Percentiles rank a stretch among this genome's conserved stretches.
These are phyloP conservation scores for Axinella damicornis DNA, from an alignment of 37 sponge, comb jelly and placozoan genomes.

Conservation along the genomic window DNA sequence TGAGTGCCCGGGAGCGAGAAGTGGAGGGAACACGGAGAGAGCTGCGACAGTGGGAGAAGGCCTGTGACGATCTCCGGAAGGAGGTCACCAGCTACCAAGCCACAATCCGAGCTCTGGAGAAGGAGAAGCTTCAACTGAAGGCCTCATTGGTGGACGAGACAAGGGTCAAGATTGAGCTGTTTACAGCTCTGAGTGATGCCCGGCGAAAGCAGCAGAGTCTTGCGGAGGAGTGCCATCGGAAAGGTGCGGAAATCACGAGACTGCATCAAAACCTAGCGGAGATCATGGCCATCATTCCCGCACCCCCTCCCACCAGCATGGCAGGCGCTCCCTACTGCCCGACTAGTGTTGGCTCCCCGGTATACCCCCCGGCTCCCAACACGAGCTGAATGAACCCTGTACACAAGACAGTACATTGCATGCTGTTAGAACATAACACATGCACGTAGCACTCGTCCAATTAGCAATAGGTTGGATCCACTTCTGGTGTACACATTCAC, in stretches of 20 bases:
- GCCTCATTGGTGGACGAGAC: conserved; percentile 53
- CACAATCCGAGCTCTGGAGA: neutral
- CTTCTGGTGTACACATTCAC: too few species aligned
- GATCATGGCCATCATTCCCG: conserved; percentile 58
- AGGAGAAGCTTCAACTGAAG: conserved; percentile 40
- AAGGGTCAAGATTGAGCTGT: conserved; percentile 71
- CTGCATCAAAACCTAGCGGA: conserved; percentile 46
- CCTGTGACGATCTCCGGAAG: conserved; percentile 10
- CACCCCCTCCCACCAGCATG: conserved; percentile 2
- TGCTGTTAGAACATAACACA: too few species aligned
- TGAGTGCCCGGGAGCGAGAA: conserved; percentile 34
- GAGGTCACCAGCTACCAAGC: neutral
- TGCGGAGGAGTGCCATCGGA: conserved; percentile 51
- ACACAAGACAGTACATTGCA: too few species aligned
- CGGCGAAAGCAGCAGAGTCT: conserved; percentile 32
- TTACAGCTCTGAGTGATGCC: conserved; percentile 66
- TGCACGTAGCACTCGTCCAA: too few species aligned
- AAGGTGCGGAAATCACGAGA: conserved; percentile 35
- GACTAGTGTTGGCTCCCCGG: too few species aligned
- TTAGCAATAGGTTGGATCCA: too few species aligned
- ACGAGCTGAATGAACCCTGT: too few species aligned
- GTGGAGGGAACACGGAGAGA: conserved; percentile 26
- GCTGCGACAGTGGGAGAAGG: conserved; percentile 1
- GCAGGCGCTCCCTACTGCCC: too few species aligned
- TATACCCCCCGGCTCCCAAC: too few species aligned